Percentiles rank a stretch among this genome's conserved stretches.
Evolutionary conservation across 2,797 vertebrate genomes (phyloP).

Genomic region (Clarias laeviceps): DNA sequence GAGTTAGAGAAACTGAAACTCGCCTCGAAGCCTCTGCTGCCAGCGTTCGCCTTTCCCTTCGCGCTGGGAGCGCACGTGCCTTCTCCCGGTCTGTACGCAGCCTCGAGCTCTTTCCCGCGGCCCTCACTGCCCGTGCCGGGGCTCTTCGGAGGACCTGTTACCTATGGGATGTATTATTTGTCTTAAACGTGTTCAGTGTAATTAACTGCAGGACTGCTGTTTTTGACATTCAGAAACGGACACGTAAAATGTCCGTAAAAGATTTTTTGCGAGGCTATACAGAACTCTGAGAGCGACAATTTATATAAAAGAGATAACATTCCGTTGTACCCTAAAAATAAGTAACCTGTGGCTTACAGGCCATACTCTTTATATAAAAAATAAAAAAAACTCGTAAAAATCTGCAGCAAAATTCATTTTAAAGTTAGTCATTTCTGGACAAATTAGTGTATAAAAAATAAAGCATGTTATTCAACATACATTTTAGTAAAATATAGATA

Average conservation of each 20-base stretch:
- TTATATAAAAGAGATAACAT: neutral
- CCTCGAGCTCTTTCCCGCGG: constrained; percentile 70
- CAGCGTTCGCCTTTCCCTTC: constrained; percentile 80
- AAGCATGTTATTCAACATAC: neutral
- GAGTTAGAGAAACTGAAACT: constrained; percentile 83
- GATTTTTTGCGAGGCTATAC: neutral
- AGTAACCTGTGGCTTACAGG: neutral
- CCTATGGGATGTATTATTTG: constrained; percentile 84
- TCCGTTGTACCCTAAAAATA: neutral
- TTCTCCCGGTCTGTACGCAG: constrained; percentile 73
- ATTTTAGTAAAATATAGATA: neutral
- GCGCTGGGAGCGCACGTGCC: constrained; percentile 74
- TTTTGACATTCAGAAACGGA: constrained; percentile 19
- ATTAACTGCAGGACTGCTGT: constrained; percentile 15
- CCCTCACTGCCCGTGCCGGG: constrained; percentile 75
- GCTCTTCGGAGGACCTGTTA: constrained; percentile 76
- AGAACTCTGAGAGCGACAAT: neutral
- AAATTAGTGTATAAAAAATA: neutral
- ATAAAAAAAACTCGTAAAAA: neutral
- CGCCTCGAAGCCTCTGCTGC: constrained; percentile 78
- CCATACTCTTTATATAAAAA: neutral
- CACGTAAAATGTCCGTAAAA: constrained; percentile 8
- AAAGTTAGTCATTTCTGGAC: neutral
- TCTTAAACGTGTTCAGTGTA: constrained; percentile 69
- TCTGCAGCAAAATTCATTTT: neutral